Evolutionary conservation across 2,888 invertebrate genomes (phyloP), one percentile per base, ranked within the genome.

Genomic region (Pandemis heparana): DNA sequence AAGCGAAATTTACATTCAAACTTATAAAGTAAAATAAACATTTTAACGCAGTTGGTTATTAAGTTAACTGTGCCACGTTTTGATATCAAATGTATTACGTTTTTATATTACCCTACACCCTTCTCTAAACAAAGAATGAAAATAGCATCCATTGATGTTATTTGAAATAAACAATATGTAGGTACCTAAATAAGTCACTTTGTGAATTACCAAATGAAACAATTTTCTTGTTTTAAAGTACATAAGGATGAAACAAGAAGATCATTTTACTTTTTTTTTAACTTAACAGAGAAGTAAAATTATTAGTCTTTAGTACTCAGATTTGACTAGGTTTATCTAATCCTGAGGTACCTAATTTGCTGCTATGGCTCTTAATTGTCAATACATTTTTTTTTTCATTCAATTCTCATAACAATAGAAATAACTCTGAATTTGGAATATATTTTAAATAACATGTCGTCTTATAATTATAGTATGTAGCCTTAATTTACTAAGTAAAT

Each of bases 361-460:
- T 10, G 23, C 56, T 12, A 23, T 23, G 7, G 53, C 16, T 53
- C 18, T 48, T 48, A n/a, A n/a, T 48, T 5, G n/a, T 48, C 48
- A 16, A 53, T 53, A 53, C 10, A 18, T 56, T 46, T n/a, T 12
- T 46, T n/a, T 12, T 48, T 65, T 16, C 16, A n/a, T 38, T 23
- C 32, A 80, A 67, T 64, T 63, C 60, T 73, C 74, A 79, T 79
- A 82, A 82, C 78, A 81, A 79, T 83, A 81, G 75, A 81, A 82
- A 79, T 78, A 80, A 79, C 74, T 83, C 75, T 79, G 79, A 82
- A 83, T 78, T 78, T 80, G 84, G 83, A 85, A 85, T 85, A 85
- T 83, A 79, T 75, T 68, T 32, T 65, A 51, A 51, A 63, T 68
- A 69, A 61, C 32, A 59, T 71, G 51, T 12, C 12, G 38, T 39